Base-by-base conservation (phyloP, 2,113 vertebrate genomes). In the Vanacampus margaritifer region DNA sequence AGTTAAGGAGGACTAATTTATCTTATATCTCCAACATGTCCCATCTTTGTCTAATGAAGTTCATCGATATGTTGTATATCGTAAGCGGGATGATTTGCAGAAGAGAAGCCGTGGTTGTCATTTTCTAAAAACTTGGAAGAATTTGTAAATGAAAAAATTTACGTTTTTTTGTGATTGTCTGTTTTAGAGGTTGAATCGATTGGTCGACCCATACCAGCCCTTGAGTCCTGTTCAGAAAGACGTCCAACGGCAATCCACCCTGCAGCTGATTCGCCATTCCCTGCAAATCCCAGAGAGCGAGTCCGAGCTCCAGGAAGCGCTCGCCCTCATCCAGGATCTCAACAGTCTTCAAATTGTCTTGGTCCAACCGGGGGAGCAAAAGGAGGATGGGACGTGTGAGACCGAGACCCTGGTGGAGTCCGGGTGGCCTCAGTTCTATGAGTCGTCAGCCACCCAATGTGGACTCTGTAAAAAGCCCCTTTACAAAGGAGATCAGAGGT, bases 201-300 rank as follows among this genome's bases (percentile, higher is more conserved):
- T 91, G 67, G 79, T 95, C 65, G 94, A 93, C 74, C 85, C 93
- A 54, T 90, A 88, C 0, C 90, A 93, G 71, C 77, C 93, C 10
- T 87, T 99, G 28, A 96, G 79, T 24, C 72, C 87, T 0, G 71
- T 90, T 26, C 96, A 98, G 84, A 94, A 85, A 72, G 96, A 98
- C 67, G 84, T 90, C 45, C 97, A 99, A 77, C 94, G 94, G 0
- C 95, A 96, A 14, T 95, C 93, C 63, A 99, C 96, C 0, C 79
- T 99, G 72, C 94, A 93, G 82, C 83, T 99, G 54, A 90, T 99
- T 59, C 94, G 95, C 37, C 94, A 90, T 58, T 88, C 89, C 41
- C 77, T 97, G 73, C 95, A 96, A 91, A 95, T 98, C 69, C 93
- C 96, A 0, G 97, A 99, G 90, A 95, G 91, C 0, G 96, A 99